Base-by-base conservation (phyloP, 1,140 invertebrate genomes). In the Matsumurasca onukii region DNA sequence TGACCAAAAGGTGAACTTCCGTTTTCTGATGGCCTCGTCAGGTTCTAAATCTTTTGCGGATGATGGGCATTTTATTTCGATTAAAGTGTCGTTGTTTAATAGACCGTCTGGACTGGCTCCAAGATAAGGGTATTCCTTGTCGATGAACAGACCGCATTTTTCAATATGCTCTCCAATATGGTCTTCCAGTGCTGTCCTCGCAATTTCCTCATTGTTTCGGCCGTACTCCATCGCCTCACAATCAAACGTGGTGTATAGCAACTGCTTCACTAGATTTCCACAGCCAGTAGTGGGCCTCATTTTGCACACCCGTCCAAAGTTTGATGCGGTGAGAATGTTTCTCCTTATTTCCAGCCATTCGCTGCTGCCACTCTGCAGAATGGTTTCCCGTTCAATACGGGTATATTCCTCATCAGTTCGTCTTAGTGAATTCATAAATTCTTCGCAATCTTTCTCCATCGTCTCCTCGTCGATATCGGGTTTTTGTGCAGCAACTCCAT, bases 91-190 rank as follows among this genome's bases (percentile, higher is more conserved):
- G 30, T 76, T 55, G 15, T 72, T 75, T 29, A 79, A 70, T 1
- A 82, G 52, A 22, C 80, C 80, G 76, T 82, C 80, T 24, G 80
- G 80, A 0, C 75, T 74, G 13, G 77, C 78, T 39, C 72, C 80
- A 3, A 83, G 62, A 61, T 70, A 77, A 2, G 74, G 74, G 12
- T 71, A 30, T 62, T 78, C 69, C 5, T 64, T 22, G 69, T 77
- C 75, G 34, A 82, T 74, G 69, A 78, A 79, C 1, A 82, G 72
- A 9, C 80, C 79, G 69, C 77, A 78, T n/a, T 51, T 3, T 5
- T 3, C 3, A 51, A 51, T 51, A 12, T 51, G 3, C 5, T 20
- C 24, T 5, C n/a, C n/a, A 12, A n/a, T n/a, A n/a, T n/a, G 3
- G n/a, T 3, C 49, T 51, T 22, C 24, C n/a, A 51, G 49, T n/a